Evolutionary conservation across 2,888 invertebrate genomes (phyloP).

Genomic region (Eilema griseolum): DNA sequence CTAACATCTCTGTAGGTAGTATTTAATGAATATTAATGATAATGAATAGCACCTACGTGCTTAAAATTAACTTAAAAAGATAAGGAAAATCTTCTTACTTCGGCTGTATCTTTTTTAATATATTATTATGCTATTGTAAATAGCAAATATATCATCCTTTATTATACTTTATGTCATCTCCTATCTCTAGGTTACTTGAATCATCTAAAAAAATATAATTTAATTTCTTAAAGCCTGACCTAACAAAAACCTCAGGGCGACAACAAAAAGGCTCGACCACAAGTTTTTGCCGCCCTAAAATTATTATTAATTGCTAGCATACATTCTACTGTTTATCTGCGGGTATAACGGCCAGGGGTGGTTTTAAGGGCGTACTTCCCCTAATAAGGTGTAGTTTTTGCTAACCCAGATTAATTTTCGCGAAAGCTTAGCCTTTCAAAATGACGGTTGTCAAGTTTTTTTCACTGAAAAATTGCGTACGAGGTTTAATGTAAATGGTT

Average conservation of each 20-base stretch:
- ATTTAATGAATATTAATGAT: not conserved
- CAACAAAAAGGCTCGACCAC: conserved; percentile 65
- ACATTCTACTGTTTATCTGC: conserved; percentile 81
- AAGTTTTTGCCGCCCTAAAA: conserved; percentile 77
- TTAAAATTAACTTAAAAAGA: not conserved
- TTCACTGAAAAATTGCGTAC: conserved; percentile 43
- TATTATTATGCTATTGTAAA: no score
- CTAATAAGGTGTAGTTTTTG: conserved; percentile 83
- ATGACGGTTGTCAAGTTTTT: conserved; percentile 57
- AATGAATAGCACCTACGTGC: not conserved
- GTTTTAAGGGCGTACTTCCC: conserved; percentile 56
- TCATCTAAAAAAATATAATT: conserved; percentile 45
- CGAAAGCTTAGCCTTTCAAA: conserved; percentile 61
- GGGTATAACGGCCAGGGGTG: conserved; percentile 67
- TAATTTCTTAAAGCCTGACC: conserved; percentile 73
- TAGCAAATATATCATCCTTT: no score
- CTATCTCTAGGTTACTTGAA: conserved; percentile 7
- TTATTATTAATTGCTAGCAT: conserved; percentile 83
- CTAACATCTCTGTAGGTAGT: not conserved
- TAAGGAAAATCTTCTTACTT: not conserved
- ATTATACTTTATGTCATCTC: not conserved
- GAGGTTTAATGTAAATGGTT: conserved; percentile 43
- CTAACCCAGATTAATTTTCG: conserved; percentile 67
- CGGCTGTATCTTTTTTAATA: not conserved
- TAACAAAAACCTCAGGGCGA: conserved; percentile 51